A percentile compares a stretch with the other conserved stretches of the same genome.
Conservation (phyloP, 2,888 invertebrate genomes). For the Hirtodrosophila duncani region DNA sequence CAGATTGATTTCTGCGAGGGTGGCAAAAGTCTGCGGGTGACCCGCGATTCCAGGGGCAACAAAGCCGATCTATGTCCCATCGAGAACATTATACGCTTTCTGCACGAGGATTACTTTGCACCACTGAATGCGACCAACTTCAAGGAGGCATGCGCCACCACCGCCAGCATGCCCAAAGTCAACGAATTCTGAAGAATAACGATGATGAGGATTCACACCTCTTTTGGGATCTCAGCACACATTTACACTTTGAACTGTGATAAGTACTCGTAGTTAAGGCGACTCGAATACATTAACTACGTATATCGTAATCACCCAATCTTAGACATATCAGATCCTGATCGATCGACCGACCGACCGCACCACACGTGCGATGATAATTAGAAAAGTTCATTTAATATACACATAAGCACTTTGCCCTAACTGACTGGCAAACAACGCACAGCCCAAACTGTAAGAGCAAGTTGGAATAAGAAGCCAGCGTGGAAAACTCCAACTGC, state of each 20-base stretch:
- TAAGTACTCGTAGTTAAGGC: conserved; percentile 50
- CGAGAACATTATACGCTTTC: conserved; percentile 90
- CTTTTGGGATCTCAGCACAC: conserved; percentile 11
- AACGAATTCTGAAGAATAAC: conserved; percentile 73
- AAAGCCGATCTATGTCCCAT: conserved; percentile 87
- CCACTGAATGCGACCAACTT: conserved; percentile 92
- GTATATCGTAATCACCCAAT: no score
- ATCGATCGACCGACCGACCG: conserved; percentile 18
- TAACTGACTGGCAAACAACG: no score
- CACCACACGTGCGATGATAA: conserved; percentile 23
- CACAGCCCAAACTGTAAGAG: no score
- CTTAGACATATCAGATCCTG: no score
- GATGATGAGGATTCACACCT: not conserved
- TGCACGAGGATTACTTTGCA: conserved; percentile 91
- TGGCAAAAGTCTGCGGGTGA: conserved; percentile 80
- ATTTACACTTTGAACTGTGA: conserved; percentile 57
- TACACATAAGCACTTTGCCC: no score
- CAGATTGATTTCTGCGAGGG: conserved; percentile 88
- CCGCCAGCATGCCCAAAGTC: conserved; percentile 73
- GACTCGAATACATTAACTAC: conserved; percentile 19
- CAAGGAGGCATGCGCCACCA: conserved; percentile 87
- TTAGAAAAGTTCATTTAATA: no score
- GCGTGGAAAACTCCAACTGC: no score
- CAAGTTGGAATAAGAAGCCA: no score
- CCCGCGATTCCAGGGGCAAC: conserved; percentile 79